phyloP scores from a whole-genome alignment of 2,888 invertebrate genomes.

The Drosophila meridiana region DNA sequence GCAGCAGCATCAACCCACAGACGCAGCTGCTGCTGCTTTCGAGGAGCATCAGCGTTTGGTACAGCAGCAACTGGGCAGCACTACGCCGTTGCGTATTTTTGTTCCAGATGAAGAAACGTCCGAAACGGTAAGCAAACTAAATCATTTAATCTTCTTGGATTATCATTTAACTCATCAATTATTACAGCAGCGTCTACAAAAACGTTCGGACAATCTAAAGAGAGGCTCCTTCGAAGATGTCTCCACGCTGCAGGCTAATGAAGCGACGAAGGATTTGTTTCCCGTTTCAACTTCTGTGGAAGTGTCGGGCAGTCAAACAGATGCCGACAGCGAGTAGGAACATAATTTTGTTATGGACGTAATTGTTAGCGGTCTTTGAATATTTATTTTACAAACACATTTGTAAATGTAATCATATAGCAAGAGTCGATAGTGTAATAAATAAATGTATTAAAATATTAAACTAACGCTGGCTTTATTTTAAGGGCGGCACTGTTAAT shows the following conservation, averaged over 20 bases:
- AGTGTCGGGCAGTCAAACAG: conserved; percentile 73
- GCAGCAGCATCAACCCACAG: conserved; percentile 44
- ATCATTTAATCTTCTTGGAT: neutral
- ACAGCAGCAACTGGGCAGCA: conserved; percentile 81
- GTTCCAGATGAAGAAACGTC: conserved; percentile 85
- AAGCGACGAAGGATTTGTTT: conserved; percentile 69
- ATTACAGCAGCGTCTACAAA: conserved; percentile 77
- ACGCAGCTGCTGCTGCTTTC: conserved; percentile 72
- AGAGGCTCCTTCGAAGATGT: conserved; percentile 71
- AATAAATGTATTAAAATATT: conserved; percentile 57
- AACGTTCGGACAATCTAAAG: conserved; percentile 77
- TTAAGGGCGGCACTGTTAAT: neutral
- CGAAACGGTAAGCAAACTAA: conserved; percentile 62
- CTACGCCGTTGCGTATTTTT: conserved; percentile 85
- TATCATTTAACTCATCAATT: neutral
- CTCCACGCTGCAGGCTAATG: conserved; percentile 28
- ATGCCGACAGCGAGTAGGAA: conserved; percentile 55
- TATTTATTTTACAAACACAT: conserved; percentile 64
- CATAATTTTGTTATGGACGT: conserved; percentile 47
- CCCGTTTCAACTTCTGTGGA: conserved; percentile 82
- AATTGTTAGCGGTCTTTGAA: conserved; percentile 45
- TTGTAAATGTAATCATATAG: conserved; percentile 66
- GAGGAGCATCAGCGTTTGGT: conserved; percentile 82
- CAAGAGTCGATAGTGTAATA: conserved; percentile 73
- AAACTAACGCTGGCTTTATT: neutral